Evolutionary conservation across 2,888 invertebrate genomes (phyloP).

Genomic region (Arge pagana): DNA sequence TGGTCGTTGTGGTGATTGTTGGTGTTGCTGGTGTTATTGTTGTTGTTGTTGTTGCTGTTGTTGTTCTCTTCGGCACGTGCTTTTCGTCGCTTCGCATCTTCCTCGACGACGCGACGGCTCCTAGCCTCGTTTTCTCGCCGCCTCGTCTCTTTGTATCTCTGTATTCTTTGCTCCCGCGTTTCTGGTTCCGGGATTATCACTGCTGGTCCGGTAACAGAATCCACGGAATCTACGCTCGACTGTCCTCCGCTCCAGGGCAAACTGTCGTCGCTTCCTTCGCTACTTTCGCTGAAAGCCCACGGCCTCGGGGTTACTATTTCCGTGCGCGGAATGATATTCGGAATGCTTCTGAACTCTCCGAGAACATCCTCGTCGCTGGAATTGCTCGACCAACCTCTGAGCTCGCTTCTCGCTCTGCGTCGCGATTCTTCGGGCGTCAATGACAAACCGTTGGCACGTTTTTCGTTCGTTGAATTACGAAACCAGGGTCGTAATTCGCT

Average conservation of each 20-base stretch:
- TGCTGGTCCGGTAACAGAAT: conserved; percentile 35
- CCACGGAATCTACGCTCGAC: conserved; percentile 48
- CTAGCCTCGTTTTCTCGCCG: conserved; percentile 53
- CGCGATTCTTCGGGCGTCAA: conserved; percentile 45
- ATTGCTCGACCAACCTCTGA: conserved; percentile 54
- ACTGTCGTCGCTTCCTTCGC: conserved; percentile 55
- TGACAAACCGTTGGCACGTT: conserved; percentile 27
- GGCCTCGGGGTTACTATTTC: conserved; percentile 39
- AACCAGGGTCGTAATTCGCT: conserved; percentile 55
- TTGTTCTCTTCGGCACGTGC: conserved; percentile 39
- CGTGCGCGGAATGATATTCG: conserved; percentile 36
- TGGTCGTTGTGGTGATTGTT: conserved; percentile 29
- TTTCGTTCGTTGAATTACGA: conserved; percentile 37
- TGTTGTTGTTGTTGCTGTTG: conserved; percentile 37
- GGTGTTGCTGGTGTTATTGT: conserved; percentile 36
- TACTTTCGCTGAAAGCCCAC: conserved; percentile 55
- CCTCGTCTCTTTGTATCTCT: conserved; percentile 52
- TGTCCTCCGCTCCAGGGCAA: conserved; percentile 47
- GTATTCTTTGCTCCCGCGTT: conserved; percentile 51
- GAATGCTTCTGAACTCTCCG: conserved; percentile 32
- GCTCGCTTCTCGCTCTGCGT: conserved; percentile 50
- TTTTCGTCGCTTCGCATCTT: conserved; percentile 46
- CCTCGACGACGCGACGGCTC: conserved; percentile 47
- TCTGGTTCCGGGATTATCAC: conserved; percentile 40
- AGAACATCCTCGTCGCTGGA: conserved; percentile 53